Conservation (phyloP, 2,888 invertebrate genomes). For the Chromoteleia sp. region DNA sequence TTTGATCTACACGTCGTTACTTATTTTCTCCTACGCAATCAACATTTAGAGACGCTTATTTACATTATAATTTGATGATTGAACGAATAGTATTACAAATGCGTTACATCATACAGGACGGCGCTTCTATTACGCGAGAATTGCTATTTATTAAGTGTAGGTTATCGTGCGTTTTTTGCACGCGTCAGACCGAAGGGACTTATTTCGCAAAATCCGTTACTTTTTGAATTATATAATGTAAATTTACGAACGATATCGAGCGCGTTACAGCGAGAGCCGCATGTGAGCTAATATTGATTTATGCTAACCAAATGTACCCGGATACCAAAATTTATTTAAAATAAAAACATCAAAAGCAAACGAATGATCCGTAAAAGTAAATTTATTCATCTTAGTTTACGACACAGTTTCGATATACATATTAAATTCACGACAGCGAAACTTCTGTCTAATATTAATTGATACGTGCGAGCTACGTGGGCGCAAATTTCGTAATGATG, state of each 20-base stretch:
- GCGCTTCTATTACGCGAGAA: constrained; percentile 7
- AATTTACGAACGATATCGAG: not conserved
- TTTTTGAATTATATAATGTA: too few relatives aligned
- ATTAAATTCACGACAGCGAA: constrained; percentile 1
- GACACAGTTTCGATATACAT: not conserved
- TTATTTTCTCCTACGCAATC: constrained; percentile 7
- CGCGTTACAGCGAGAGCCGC: not conserved
- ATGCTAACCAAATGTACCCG: constrained; percentile 1
- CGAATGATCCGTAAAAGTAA: not conserved
- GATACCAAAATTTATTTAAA: not conserved
- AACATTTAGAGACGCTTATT: constrained; percentile 2
- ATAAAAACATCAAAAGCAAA: constrained; percentile 5
- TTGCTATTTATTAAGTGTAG: constrained; percentile 10
- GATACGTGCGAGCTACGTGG: constrained; percentile 7
- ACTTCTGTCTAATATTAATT: constrained; percentile 5
- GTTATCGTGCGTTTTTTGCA: not conserved
- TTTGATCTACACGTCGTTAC: too few relatives aligned
- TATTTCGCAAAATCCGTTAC: too few relatives aligned
- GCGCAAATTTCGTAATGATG: constrained; percentile 24
- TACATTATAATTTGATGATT: constrained; percentile 12
- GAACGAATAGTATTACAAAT: constrained; percentile 7
- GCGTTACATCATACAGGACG: not conserved
- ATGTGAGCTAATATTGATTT: constrained; percentile 12
- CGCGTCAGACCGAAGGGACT: too few relatives aligned
- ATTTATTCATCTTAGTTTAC: not conserved